phyloP scores from a whole-genome alignment of 2,113 vertebrate genomes.

The Eonycteris spelaea region DNA sequence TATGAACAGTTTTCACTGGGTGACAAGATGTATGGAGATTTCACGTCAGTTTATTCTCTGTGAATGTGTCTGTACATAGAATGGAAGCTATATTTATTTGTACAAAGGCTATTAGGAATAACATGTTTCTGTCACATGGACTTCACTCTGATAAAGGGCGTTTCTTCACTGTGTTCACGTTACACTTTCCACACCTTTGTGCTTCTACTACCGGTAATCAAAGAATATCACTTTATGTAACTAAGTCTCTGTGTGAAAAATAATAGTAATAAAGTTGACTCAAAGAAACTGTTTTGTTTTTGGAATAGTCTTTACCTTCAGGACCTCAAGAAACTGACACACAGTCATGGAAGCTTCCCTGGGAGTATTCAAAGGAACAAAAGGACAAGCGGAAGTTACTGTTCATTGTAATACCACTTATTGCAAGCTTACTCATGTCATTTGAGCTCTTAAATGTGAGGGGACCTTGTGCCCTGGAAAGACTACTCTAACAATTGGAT shows the following conservation, averaged over 20 bases:
- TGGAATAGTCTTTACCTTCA: constrained; percentile 1
- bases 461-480: neutral
- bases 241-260: constrained; percentile 83
- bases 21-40: constrained; percentile 32
- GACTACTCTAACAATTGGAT: neutral
- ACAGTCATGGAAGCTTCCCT: neutral
- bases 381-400: neutral
- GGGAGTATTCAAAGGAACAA: neutral
- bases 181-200: constrained; percentile 82
- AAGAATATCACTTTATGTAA: constrained; percentile 87
- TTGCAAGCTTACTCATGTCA: neutral
- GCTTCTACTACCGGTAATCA: constrained; percentile 84
- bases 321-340: neutral
- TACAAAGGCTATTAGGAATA: constrained; percentile 80
- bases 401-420: neutral
- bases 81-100: constrained; percentile 79
- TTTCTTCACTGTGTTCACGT: constrained; percentile 84
- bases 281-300: neutral
- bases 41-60: constrained; percentile 67
- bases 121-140: constrained; percentile 79
- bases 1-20: constrained; percentile 55
- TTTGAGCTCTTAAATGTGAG: neutral
- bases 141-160: constrained; percentile 84
- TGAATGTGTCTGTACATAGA: constrained; percentile 81
- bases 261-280: constrained; percentile 85